phyloP scores from a whole-genome alignment of 53 echinoderm and acorn worm species.

The Echinometra lucunter region DNA sequence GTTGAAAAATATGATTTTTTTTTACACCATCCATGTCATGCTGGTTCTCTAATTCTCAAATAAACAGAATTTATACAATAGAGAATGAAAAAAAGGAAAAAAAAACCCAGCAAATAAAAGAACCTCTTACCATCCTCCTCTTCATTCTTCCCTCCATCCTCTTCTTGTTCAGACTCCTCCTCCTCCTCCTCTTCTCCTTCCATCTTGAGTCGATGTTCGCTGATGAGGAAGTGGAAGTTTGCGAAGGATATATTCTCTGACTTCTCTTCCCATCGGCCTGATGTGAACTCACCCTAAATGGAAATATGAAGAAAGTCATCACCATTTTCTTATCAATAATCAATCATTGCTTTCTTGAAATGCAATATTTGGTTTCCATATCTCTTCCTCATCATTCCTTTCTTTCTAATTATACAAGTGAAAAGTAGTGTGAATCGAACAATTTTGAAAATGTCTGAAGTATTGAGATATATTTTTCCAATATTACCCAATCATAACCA shows the following conservation, averaged over 20 bases:
- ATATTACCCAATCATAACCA: no score
- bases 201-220: constrained; percentile 81
- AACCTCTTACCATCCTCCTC: constrained; percentile 53
- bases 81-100: not conserved
- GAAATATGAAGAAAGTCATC: not conserved
- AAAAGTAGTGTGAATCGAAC: not conserved
- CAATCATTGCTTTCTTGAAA: not conserved
- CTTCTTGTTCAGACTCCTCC: constrained; percentile 72
- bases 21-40: not conserved
- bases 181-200: constrained; percentile 66
- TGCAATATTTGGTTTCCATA: not conserved
- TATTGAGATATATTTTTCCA: no score
- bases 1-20: no score
- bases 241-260: constrained; percentile 90
- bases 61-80: not conserved
- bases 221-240: constrained; percentile 86
- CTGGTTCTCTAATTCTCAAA: not conserved
- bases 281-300: constrained; percentile 85
- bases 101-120: no score
- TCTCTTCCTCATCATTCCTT: not conserved
- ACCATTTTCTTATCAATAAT: not conserved
- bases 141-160: constrained; percentile 64
- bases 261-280: constrained; percentile 89
- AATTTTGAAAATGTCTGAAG: no score
- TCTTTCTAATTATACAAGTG: not conserved